A percentile compares a stretch with the other conserved stretches of the same genome.
These are phyloP conservation scores for Leuciscus waleckii DNA, from an alignment of 2,797 vertebrate genomes.

Conservation along the genomic window DNA sequence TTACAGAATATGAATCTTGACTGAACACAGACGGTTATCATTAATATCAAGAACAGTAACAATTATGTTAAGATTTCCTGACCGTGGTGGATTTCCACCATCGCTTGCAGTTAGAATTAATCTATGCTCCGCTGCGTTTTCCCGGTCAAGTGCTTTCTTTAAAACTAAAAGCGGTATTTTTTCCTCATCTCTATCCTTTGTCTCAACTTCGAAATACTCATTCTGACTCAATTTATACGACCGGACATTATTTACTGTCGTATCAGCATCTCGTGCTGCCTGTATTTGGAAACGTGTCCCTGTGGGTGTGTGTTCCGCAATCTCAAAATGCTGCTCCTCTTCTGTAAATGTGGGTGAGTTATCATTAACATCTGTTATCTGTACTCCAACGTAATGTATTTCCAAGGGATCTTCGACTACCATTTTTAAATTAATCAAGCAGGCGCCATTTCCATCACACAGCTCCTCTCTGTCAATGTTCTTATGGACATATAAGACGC, in stretches of 20 bases:
- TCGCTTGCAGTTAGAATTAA: conserved; percentile 67
- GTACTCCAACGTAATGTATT: conserved; percentile 77
- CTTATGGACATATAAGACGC: conserved; percentile 72
- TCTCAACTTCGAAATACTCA: conserved; percentile 77
- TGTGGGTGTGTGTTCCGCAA: conserved; percentile 60
- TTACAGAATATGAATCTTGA: conserved; percentile 59
- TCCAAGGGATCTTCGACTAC: conserved; percentile 79
- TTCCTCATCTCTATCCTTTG: conserved; percentile 70
- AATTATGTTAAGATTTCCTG: conserved; percentile 65
- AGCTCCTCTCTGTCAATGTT: conserved; percentile 77
- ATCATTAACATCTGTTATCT: conserved; percentile 80
- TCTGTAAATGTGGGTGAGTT: conserved; percentile 71
- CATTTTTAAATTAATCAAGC: conserved; percentile 76
- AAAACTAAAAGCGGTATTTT: conserved; percentile 67
- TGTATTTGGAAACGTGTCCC: conserved; percentile 76
- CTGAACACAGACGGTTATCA: conserved; percentile 69
- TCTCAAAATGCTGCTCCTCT: conserved; percentile 59
- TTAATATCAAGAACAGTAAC: conserved; percentile 69
- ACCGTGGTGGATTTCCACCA: conserved; percentile 67
- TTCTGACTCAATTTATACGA: conserved; percentile 78
- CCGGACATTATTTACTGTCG: conserved; percentile 72
- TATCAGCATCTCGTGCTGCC: conserved; percentile 74
- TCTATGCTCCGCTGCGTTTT: conserved; percentile 50
- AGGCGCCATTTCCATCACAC: conserved; percentile 69
- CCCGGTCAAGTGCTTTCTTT: conserved; percentile 67